Evolutionary conservation across 2,113 vertebrate genomes (phyloP).

Genomic region (Embiotoca jacksoni): DNA sequence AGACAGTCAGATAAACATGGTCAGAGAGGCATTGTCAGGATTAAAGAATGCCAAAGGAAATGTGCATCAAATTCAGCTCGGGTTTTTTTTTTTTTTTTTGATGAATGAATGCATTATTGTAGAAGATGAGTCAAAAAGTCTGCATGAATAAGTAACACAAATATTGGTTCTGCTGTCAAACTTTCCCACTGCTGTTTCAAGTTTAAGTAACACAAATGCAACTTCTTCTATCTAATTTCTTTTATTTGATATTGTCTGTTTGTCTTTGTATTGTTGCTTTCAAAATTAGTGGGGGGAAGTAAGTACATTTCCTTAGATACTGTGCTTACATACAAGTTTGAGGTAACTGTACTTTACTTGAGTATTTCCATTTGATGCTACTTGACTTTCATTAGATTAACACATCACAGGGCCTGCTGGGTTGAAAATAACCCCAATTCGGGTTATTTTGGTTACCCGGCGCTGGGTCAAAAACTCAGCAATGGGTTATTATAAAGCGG

Average conservation of each 20-base stretch:
- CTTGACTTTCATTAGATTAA: no score
- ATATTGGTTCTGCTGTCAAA: background rate
- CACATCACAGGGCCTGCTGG: no score
- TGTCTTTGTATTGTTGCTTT: background rate
- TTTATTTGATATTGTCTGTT: background rate
- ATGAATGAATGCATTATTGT: constrained; percentile 31
- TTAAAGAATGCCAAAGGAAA: constrained; percentile 37
- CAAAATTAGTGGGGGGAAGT: no score
- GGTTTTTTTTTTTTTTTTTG: constrained; percentile 1
- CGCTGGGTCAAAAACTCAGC: no score
- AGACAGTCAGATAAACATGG: constrained; percentile 30
- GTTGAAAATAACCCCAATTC: no score
- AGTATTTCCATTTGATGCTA: no score
- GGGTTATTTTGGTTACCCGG: no score
- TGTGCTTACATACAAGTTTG: no score
- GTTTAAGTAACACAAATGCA: background rate
- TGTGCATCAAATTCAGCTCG: constrained; percentile 20
- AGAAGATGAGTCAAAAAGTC: constrained; percentile 7
- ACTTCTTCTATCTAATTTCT: background rate
- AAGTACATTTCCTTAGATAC: no score
- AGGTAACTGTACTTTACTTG: no score
- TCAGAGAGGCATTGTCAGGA: constrained; percentile 47
- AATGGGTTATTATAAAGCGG: no score
- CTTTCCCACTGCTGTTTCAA: background rate
- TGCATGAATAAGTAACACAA: background rate